Evolutionary conservation across 2,113 vertebrate species (phyloP).

Genomic region (Salminus brasiliensis): DNA sequence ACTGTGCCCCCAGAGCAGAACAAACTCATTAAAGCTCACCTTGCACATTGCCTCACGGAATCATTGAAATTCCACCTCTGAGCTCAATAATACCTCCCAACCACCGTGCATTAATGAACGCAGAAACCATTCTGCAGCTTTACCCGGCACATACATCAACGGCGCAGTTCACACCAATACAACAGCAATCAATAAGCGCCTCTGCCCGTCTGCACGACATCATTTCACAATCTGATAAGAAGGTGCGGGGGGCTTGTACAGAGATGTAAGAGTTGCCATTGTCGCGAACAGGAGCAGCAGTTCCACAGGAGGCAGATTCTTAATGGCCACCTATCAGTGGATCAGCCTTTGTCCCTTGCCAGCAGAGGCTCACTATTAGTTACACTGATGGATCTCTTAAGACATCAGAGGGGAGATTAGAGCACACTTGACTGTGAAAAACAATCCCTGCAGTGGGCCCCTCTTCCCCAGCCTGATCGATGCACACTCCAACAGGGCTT

Average conservation of each 20-base stretch:
- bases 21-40: conserved; percentile 36
- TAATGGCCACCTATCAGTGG: conserved; percentile 33
- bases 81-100: background rate
- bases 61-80: conserved; percentile 28
- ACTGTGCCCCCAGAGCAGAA: conserved; percentile 32
- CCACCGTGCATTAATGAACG: background rate
- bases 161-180: background rate
- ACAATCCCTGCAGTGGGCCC: conserved; percentile 60
- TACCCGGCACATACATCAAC: background rate
- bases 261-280: conserved; percentile 12
- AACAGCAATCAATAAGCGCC: conserved; percentile 19
- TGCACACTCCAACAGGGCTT: conserved; percentile 69
- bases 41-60: conserved; percentile 33
- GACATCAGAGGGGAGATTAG: conserved; percentile 57
- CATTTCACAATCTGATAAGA: conserved; percentile 28
- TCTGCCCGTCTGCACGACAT: conserved; percentile 3
- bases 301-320: conserved; percentile 9
- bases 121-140: background rate
- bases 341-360: conserved; percentile 35
- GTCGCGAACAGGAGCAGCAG: background rate
- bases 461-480: conserved; percentile 59
- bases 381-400: conserved; percentile 55
- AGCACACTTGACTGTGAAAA: conserved; percentile 60
- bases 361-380: conserved; percentile 45
- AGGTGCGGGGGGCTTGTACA: conserved; percentile 23